Evolutionary conservation across 2,113 vertebrate species (phyloP), one percentile per base, ranked within the genome.

Genomic region (Sceloporus undulatus): DNA sequence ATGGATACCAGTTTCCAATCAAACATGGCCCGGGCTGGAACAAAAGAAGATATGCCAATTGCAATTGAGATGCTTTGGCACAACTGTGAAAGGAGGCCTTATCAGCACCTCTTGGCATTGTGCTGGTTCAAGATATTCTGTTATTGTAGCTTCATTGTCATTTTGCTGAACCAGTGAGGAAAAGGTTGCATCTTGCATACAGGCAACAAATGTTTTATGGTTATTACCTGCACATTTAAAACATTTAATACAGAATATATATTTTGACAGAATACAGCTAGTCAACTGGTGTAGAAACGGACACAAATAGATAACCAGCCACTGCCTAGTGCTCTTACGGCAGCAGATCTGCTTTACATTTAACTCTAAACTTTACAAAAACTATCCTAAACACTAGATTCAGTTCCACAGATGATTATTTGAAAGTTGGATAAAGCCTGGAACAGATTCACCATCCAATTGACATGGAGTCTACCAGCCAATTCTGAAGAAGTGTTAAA

Each of bases 11-110:
- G 0, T 11, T 66, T 73, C 88, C 77, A 82, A 91, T 92, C 85
- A 74, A 59, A 84, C 52, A 3, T 0, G 1, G 73, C 59, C 88
- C 84, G 19, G 7, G 56, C 81, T 18, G 62, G 66, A 90, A 87
- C n/a, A 86, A 1, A 68, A 34, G 89, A 79, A 89, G 0, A 3
- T 0, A 1, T 70, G 62, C 91, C 87, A 88, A 18, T 0, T 42
- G 84, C 73, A 82, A 73, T 78, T 74, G 66, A 79, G 80, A 75
- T 75, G 66, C 25, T 23, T 25, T 91, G 94, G 91, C 88, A 92
- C 54, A 90, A 68, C 0, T 0, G 0, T 0, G 42, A 66, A 16
- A 82, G 9, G 85, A 90, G 48, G 66, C 52, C 89, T 91, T 81
- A 54, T 38, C 48, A 76, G 82, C 13, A 34, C 4, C 74, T 5